Conservation (phyloP, 2,797 vertebrate genomes). For the Mycteria americana region DNA sequence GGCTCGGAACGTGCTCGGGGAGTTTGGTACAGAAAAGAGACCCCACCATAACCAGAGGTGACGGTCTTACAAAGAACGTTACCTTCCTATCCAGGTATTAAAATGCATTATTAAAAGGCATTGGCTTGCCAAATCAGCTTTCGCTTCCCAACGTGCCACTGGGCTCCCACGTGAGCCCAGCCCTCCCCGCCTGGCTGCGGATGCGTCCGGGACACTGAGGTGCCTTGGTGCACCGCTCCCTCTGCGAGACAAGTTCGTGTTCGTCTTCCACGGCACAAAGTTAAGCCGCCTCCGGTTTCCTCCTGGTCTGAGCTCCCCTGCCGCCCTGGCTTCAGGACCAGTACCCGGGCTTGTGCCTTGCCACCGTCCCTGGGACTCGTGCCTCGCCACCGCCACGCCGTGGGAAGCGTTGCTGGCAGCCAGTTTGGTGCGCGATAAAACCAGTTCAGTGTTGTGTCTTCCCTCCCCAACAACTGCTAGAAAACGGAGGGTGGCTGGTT, state of each 20-base stretch:
- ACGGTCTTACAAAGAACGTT: background rate
- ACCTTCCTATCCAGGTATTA: background rate
- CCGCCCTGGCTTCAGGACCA: background rate
- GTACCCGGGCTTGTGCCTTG: background rate
- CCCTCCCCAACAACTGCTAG: accelerated
- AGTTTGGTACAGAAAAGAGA: background rate
- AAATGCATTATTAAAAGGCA: background rate
- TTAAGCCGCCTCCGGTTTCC: background rate
- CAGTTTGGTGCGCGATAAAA: background rate
- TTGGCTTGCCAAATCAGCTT: background rate
- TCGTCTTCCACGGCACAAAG: background rate
- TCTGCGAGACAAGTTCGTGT: background rate
- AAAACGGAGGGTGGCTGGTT: background rate
- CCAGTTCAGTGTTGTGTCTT: background rate
- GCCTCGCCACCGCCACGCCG: accelerated
- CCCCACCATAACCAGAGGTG: background rate
- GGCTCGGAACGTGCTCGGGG: background rate
- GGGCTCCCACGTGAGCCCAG: background rate
- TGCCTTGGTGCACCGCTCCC: background rate
- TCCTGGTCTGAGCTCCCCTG: background rate
- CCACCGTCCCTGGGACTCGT: background rate
- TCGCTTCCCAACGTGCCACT: accelerated
- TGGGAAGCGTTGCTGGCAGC: background rate
- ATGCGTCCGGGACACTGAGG: background rate
- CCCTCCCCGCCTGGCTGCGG: accelerated